Evolutionary conservation across 2,113 vertebrate species (phyloP).

Genomic region (Prionailurus bengalensis): DNA sequence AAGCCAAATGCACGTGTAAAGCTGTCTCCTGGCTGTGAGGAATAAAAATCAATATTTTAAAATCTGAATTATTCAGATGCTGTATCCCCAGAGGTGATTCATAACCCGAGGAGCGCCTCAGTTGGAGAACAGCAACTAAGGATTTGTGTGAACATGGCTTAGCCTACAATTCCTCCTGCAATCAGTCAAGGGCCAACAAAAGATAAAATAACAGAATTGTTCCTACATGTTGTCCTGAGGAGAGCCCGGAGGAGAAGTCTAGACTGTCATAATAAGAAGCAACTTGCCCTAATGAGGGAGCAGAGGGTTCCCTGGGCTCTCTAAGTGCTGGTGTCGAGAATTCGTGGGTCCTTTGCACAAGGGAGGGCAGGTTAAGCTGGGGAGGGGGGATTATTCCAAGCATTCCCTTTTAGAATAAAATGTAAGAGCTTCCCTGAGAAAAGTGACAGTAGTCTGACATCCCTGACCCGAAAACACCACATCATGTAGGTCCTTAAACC

Average conservation of each 20-base stretch:
- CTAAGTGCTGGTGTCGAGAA: neutral
- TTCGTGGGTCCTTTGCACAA: neutral
- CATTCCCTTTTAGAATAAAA: neutral
- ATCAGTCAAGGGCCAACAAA: conserved; percentile 56
- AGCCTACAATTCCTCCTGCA: conserved; percentile 22
- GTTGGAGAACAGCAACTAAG: neutral
- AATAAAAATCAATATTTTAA: conserved; percentile 68
- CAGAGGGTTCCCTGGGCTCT: neutral
- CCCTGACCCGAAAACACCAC: neutral
- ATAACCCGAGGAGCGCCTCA: neutral
- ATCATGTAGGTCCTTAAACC: too few relatives aligned
- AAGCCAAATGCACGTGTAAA: conserved; percentile 4
- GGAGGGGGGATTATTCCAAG: neutral
- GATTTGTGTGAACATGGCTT: neutral
- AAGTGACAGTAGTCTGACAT: neutral
- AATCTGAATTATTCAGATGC: conserved; percentile 69
- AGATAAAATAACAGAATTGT: conserved; percentile 48
- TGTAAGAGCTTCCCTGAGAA: neutral
- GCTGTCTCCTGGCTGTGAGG: conserved; percentile 47
- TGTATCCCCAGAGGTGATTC: conserved; percentile 43
- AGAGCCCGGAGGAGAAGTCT: conserved; percentile 3
- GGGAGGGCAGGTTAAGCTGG: neutral
- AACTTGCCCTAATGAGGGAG: neutral
- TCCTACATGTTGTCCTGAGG: neutral
- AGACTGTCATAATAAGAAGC: neutral